Evolutionary conservation across 1,140 invertebrate genomes (phyloP), one percentile per base, ranked within the genome.

Genomic region (Drosophila prosaltans): DNA sequence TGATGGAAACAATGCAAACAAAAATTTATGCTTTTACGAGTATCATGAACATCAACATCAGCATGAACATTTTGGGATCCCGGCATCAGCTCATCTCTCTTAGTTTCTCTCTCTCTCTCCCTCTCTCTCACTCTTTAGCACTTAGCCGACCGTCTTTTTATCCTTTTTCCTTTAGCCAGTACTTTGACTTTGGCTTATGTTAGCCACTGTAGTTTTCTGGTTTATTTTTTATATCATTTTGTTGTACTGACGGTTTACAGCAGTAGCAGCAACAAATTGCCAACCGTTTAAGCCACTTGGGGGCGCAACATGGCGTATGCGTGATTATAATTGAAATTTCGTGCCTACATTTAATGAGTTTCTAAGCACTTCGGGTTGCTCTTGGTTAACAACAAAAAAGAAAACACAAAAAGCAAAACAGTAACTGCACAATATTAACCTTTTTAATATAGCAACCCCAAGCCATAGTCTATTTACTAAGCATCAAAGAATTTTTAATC

Each of bases 11-110:
- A 86, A 86, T 83, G 77, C 83, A 88, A 88, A 89, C 84, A 89
- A 88, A 88, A 83, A 83, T 89, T 88, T 86, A 67, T 84, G 76
- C 73, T 88, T 86, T 88, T 88, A 88, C 80, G 80, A 88, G 72
- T 66, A 68, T 69, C 72, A 86, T 81, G 45, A 51, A 51, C 79
- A 79, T 74, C 60, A 74, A 58, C 75, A 62, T 78, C 62, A 73
- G 62, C 76, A 78, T 81, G 66, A 82, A 54, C 66, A 78, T 74
- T 67, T 65, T 26, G 11, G 21, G 24, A 21, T 1, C 2, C 2
- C 40, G 51, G 32, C 66, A 57, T 43, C 36, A 16, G 41, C 41
- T 45, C 62, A 9, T 11, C 10, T 40, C 10, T 24, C 16, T 21
- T 48, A 16, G 6, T 16, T 8, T 48, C n/a, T 24, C 45, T 48